A percentile compares a stretch with the other conserved stretches of the same genome.
Conservation (phyloP, 2,888 invertebrate species). For the Pollenia angustigena region DNA sequence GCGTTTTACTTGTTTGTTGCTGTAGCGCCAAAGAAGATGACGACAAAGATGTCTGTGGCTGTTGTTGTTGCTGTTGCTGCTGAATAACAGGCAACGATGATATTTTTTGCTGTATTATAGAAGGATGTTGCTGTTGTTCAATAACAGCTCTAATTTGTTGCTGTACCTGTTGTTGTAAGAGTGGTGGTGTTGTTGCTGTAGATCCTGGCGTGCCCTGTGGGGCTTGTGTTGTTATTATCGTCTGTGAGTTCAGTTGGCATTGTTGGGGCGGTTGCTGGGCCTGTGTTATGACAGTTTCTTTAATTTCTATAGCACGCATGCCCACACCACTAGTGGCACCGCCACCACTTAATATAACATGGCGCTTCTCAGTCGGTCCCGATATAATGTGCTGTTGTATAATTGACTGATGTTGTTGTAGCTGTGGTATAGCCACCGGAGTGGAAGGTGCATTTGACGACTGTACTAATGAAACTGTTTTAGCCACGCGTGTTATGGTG, state of each 20-base stretch:
- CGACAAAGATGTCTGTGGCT: constrained; percentile 24
- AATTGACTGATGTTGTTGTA: constrained; percentile 83
- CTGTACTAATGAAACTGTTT: constrained; percentile 76
- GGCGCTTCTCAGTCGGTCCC: constrained; percentile 80
- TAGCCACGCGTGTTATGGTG: constrained; percentile 59
- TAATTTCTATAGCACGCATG: constrained; percentile 78
- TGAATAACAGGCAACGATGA: constrained; percentile 74
- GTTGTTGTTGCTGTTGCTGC: constrained; percentile 57
- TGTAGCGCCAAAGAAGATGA: constrained; percentile 27
- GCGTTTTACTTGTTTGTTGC: constrained; percentile 48
- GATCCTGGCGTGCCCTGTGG: constrained; percentile 73
- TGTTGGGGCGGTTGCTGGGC: constrained; percentile 78
- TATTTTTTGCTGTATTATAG: constrained; percentile 81
- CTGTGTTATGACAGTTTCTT: constrained; percentile 81
- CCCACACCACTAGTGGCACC: constrained; percentile 15
- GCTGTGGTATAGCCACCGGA: constrained; percentile 86
- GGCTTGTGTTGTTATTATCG: constrained; percentile 80
- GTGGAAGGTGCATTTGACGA: constrained; percentile 70
- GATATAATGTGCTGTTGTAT: constrained; percentile 83
- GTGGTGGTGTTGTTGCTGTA: constrained; percentile 78
- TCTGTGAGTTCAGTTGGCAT: constrained; percentile 81
- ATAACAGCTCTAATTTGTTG: constrained; percentile 77
- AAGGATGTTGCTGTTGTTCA: constrained; percentile 80
- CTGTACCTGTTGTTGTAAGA: constrained; percentile 73
- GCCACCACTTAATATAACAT: constrained; percentile 79